These are phyloP conservation scores for Cecidostiba fungosa DNA, from an alignment of 2,888 invertebrate genomes.

Conservation along the genomic window DNA sequence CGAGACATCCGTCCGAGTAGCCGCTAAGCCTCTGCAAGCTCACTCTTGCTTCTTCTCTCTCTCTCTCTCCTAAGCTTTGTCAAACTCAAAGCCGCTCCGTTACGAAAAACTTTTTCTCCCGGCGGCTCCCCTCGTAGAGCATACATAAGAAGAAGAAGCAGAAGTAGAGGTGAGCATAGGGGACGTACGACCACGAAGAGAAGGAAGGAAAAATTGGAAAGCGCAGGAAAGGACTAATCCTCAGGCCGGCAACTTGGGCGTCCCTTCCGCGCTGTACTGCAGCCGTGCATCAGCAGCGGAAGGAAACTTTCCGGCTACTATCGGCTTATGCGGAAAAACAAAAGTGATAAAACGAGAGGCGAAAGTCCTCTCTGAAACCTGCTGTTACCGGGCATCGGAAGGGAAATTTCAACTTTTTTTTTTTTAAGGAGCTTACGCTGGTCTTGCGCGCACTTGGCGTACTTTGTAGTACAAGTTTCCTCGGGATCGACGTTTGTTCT, in stretches of 20 bases:
- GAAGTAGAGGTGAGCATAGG: neutral
- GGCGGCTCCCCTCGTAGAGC: neutral
- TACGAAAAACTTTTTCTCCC: conserved; percentile 28
- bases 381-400: neutral
- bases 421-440: conserved; percentile 16
- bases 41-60: conserved; percentile 8
- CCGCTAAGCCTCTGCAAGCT: neutral
- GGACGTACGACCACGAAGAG: neutral
- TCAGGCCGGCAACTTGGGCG: conserved; percentile 12
- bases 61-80: conserved; percentile 15
- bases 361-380: neutral
- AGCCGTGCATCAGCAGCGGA: neutral
- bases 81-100: conserved; percentile 30
- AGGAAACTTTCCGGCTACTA: conserved; percentile 41
- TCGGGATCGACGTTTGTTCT: neutral
- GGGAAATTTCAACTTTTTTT: conserved; percentile 38
- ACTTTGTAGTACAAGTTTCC: neutral
- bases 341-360: conserved; percentile 40
- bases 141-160: neutral
- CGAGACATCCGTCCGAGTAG: neutral
- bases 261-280: no score
- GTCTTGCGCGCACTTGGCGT: no score
- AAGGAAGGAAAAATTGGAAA: conserved; percentile 48
- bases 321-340: conserved; percentile 43
- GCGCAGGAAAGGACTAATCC: conserved; percentile 54